Conservation (phyloP, 2,888 invertebrate genomes). For the Acutogordius australiensis region DNA sequence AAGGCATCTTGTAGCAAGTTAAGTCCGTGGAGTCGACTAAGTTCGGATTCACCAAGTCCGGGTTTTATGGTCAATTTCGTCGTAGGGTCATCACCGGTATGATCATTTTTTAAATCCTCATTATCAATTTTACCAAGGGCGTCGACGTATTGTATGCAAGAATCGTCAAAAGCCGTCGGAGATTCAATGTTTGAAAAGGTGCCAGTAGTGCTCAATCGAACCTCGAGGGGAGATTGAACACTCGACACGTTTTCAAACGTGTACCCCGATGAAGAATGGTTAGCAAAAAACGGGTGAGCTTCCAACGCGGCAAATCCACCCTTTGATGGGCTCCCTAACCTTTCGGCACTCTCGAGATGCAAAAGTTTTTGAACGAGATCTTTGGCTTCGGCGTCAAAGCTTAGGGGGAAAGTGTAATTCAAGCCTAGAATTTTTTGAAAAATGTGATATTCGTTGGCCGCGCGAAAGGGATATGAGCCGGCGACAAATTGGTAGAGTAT, state of each 20-base stretch:
- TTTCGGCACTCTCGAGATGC: background rate
- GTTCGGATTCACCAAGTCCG: background rate
- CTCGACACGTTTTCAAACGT: background rate
- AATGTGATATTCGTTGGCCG: constrained; percentile 5
- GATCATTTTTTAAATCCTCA: too few species aligned
- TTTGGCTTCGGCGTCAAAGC: background rate
- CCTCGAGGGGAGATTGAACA: background rate
- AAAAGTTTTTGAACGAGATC: background rate
- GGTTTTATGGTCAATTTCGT: background rate
- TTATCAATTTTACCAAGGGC: too few species aligned
- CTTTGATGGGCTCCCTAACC: background rate
- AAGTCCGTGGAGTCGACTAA: background rate
- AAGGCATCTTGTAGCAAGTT: background rate
- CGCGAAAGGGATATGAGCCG: background rate
- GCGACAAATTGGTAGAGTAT: background rate
- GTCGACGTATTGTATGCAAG: too few species aligned
- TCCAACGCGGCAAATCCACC: background rate
- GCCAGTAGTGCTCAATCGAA: too few species aligned
- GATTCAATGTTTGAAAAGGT: too few species aligned
- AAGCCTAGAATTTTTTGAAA: background rate
- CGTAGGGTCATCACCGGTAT: too few species aligned
- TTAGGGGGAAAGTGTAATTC: background rate
- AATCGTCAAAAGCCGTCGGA: too few species aligned
- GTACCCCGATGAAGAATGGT: background rate
- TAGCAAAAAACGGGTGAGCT: background rate